Base-by-base conservation (phyloP, 2,888 invertebrate genomes). In the Pinctada fucata region DNA sequence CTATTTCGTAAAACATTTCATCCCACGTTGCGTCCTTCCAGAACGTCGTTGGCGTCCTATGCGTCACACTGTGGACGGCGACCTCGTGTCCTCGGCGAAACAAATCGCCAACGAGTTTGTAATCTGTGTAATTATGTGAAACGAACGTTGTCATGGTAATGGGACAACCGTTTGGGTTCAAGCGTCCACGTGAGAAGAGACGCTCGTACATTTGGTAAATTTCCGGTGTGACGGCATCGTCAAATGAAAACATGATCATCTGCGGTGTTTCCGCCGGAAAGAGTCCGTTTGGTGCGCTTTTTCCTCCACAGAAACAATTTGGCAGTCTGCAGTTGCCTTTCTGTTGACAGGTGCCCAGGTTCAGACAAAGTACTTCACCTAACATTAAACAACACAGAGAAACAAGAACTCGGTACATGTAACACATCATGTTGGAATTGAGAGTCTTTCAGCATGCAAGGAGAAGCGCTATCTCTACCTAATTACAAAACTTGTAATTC, bases 121-220 rank as follows among this genome's bases (percentile, higher is more conserved):
- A 99, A 94, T 99, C 98, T 78, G 99, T 99, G 98, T 98, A 99
- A 93, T 99, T 99, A 93, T 99, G 98, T 73, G 98, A 98, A 81
- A 99, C 97, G 94, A 98, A 99, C 95, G 99, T 98, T 66, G 99
- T 98, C 78, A 97, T 97, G 96, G 97, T 89, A 96, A 94, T 94
- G 0, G 93, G 93, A 79, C 95, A 95, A 1, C 94, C 94, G 89
- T 96, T 95, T 0, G 94, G 95, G 91, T 96, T 96, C 45, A 80
- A 78, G 13, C 87, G 74, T 47, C 87, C 85, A 2, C 67, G 68
- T 3, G 73, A 58, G 63, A 81, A 81, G 2, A 81, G 47, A 66
- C 78, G 69, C 68, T 76, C 72, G 52, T 81, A 81, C 72, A 78
- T 76, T 65, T 76, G 51, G 47, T 71, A 65, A 51, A 76, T 78